Evolutionary conservation across 2,797 vertebrate species (phyloP), one percentile per base, ranked within the genome.

Genomic region (Propithecus perrieri): DNA sequence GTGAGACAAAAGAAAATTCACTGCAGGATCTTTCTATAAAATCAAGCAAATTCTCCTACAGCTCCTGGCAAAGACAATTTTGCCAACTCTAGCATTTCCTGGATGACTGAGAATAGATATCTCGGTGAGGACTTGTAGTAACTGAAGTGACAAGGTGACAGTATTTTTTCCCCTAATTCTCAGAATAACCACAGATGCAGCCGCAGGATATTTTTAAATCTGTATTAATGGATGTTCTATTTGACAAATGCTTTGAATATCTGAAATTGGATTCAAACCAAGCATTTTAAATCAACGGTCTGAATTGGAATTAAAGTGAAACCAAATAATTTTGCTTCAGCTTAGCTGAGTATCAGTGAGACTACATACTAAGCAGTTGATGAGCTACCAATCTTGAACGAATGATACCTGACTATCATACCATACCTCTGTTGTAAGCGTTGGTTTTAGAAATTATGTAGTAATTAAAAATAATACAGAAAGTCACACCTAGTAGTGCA

Each of bases 281-380:
- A 2, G 14, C 30, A 59, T 87, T 95, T 94, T 41, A 90, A 85
- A 65, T 87, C 80, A 85, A 57, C 14, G 69, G 63, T 69, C 67
- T 92, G 78, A 91, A 76, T 72, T 84, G 72, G 74, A 95, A 91
- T 72, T 83, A 57, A 92, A 50, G 26, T 46, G 5, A 83, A 81
- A 59, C 4, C 2, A 43, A 20, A 22, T 88, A 41, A 76, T 61
- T 94, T 94, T 90, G 20, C 13, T 97, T 59, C 50, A 26, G 35
- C 24, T 83, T 63, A 48, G 6, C 17, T 76, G 65, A 55, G 3
- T 35, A 35, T 81, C 74, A 48, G 26, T 22, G 35, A 93, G 43
- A 48, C 33, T 55, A 38, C 6, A 71, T n/a, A 35, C 2, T 12
- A n/a, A 59, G 4, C 8, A 91, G 13, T 18, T 30, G 18, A 69